Evolutionary conservation across 1,140 invertebrate genomes (phyloP).

Genomic region (Drosophila carrolli): DNA sequence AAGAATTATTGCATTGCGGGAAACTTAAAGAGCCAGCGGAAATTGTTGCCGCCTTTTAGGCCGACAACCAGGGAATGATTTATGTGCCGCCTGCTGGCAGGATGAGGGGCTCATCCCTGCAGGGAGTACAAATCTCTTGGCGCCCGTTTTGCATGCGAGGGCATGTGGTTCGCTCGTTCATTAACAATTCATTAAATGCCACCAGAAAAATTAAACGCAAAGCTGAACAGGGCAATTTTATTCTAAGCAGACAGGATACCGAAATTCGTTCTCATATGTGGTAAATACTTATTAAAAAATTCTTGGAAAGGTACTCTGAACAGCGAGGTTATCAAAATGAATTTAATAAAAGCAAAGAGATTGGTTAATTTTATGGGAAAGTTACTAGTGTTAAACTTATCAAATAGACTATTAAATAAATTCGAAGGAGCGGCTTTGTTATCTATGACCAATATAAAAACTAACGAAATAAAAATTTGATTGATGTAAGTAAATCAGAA

Average conservation of each 20-base stretch:
- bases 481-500: too few species aligned
- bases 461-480: too few species aligned
- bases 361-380: too few species aligned
- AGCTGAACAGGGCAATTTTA: conserved; percentile 13
- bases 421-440: too few species aligned
- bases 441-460: too few species aligned
- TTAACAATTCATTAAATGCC: conserved; percentile 53
- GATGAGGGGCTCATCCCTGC: background rate
- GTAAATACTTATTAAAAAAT: background rate
- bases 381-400: too few species aligned
- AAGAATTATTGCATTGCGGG: conserved; percentile 22
- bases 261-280: background rate
- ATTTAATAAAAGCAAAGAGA: too few species aligned
- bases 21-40: conserved; percentile 46
- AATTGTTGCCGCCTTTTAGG: conserved; percentile 70
- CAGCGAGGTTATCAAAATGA: background rate
- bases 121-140: conserved; percentile 5
- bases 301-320: background rate
- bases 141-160: background rate
- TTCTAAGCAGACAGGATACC: background rate
- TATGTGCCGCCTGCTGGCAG: conserved; percentile 11
- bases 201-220: conserved; percentile 44
- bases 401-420: too few species aligned
- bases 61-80: conserved; percentile 50
- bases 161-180: conserved; percentile 17